These are phyloP conservation scores for Heliconius melpomene DNA, from an alignment of 1,140 invertebrate genomes.

Conservation along the genomic window DNA sequence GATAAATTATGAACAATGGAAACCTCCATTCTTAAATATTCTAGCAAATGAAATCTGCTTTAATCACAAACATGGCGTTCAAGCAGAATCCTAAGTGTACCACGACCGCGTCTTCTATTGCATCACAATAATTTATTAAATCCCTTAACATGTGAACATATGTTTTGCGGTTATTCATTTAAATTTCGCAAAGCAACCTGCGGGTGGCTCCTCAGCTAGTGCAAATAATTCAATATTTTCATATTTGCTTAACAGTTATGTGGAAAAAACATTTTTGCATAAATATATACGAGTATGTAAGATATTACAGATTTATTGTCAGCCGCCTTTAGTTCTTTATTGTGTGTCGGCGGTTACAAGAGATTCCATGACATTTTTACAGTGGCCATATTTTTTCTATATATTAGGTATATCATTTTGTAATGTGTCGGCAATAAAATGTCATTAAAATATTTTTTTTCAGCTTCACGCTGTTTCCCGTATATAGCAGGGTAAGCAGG, in stretches of 20 bases:
- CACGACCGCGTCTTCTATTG: not conserved
- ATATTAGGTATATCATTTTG: constrained; percentile 10
- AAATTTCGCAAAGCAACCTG: not conserved
- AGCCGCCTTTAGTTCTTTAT: constrained; percentile 18
- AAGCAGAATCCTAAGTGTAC: not conserved
- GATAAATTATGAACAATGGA: too few species aligned
- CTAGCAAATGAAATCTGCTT: not conserved
- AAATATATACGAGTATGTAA: not conserved
- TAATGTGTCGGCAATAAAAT: not conserved
- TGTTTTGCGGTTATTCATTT: not conserved
- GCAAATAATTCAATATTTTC: constrained; percentile 8
- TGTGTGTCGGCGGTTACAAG: constrained; percentile 1
- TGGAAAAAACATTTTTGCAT: not conserved
- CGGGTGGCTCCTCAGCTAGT: constrained; percentile 3
- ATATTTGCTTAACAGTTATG: not conserved
- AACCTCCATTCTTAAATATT: too few species aligned
- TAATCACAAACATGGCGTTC: not conserved
- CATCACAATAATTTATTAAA: constrained; percentile 1
- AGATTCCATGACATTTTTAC: constrained; percentile 13
- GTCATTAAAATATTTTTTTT: constrained; percentile 6
- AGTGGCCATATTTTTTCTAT: constrained; percentile 12
- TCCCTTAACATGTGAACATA: not conserved
- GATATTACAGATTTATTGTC: constrained; percentile 26
- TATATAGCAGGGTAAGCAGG: not conserved
- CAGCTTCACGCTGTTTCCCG: not conserved